Conservation (phyloP, 2,113 vertebrate species). For the Felis catus region DNA sequence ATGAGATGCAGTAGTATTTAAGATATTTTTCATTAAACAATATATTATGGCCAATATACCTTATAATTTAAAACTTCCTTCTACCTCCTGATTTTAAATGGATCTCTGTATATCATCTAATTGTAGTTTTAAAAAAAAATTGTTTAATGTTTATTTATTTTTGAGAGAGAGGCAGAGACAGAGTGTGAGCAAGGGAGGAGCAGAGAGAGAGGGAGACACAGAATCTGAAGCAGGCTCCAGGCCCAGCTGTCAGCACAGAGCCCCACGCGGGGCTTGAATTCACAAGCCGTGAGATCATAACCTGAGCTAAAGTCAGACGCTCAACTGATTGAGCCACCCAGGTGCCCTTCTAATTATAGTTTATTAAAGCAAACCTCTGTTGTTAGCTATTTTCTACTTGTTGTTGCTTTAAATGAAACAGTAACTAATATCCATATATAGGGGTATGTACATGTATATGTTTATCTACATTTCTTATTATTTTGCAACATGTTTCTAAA, state of each 20-base stretch:
- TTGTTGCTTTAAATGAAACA: neutral
- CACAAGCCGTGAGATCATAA: too few relatives aligned
- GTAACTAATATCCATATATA: neutral
- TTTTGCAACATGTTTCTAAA: neutral
- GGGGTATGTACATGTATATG: neutral
- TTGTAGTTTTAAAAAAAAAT: neutral
- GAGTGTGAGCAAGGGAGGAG: too few relatives aligned
- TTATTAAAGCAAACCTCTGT: neutral
- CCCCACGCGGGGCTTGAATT: too few relatives aligned
- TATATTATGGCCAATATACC: neutral
- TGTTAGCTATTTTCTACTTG: neutral
- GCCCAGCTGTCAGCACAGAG: too few relatives aligned
- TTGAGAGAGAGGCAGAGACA: too few relatives aligned
- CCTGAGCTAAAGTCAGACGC: too few relatives aligned
- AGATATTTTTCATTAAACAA: conserved; percentile 1
- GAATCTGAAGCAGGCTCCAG: too few relatives aligned
- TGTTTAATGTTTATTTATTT: too few relatives aligned
- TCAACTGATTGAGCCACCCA: too few relatives aligned
- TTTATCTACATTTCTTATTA: neutral
- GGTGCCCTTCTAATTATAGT: neutral
- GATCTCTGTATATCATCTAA: neutral
- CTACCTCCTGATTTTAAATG: neutral
- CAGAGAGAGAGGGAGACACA: too few relatives aligned
- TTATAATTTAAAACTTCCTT: neutral
- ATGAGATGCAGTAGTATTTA: neutral